A percentile compares a stretch with the other conserved stretches of the same genome.
Evolutionary conservation across 2,113 vertebrate genomes (phyloP).

Genomic region (Notechis scutatus): DNA sequence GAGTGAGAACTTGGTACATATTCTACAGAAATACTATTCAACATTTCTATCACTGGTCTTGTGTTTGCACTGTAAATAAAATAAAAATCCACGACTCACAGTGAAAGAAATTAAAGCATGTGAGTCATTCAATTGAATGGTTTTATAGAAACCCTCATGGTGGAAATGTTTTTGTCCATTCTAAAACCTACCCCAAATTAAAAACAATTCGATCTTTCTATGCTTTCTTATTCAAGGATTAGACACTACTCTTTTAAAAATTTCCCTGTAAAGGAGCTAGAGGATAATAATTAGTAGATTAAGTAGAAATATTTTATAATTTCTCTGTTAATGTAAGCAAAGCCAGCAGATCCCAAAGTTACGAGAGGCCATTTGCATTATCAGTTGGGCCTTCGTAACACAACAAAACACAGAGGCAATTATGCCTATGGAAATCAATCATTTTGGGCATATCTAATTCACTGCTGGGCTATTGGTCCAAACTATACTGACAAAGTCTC

Average conservation of each 20-base stretch:
- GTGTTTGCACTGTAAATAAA: neutral
- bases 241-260: neutral
- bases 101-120: neutral
- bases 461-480: neutral
- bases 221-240: neutral
- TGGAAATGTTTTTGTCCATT: neutral
- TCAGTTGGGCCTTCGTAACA: neutral
- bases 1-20: neutral
- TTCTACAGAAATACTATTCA: neutral
- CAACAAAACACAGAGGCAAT: neutral
- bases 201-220: neutral
- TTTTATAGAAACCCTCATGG: neutral
- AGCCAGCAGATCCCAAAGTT: neutral
- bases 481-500: neutral
- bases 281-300: neutral
- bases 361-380: neutral
- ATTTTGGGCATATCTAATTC: neutral
- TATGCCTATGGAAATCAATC: neutral
- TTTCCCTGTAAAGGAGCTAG: neutral
- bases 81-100: neutral
- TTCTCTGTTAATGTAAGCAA: neutral
- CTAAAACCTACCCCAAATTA: neutral
- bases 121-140: neutral
- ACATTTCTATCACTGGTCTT: neutral
- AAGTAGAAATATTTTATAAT: neutral